Evolutionary conservation across 2,113 vertebrate species (phyloP), one percentile per base, ranked within the genome.

Genomic region (Vombatus ursinus): DNA sequence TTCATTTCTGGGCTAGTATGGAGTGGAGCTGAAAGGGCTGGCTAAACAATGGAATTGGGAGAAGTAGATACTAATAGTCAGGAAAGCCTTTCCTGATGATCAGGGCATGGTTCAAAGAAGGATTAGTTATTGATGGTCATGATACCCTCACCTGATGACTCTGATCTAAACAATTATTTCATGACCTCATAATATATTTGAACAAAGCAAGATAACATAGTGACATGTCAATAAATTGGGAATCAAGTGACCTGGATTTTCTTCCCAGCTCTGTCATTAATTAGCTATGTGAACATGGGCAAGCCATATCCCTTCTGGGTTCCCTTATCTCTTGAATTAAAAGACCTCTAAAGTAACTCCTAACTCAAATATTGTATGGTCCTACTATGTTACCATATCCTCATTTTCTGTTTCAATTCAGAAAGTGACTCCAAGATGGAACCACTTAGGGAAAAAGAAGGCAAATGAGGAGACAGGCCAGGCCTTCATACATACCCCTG

Each of bases 1-100:
- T 77, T 77, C 19, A 6, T 8, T 12, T 84, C 12, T 44, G n/a
- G 19, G 19, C 37, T 84, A n/a, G 31, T 84, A 84, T 44, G 0
- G 31, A 84, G 7, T 0, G 1, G 54, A 90, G 26, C 25, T 12
- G 8, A n/a, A 31, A 4, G 54, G 31, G 48, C 51, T 3, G 0
- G 47, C 10, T 0, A 8, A 28, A 11, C 0, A 0, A 49, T 47
- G 24, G 1, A 7, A 25, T 90, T 3, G 22, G 8, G 52, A 26
- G 19, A 31, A 23, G 11, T 37, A 52, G 92, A 23, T 52, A 31
- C 25, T 9, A 8, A 54, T 2, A 24, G 57, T 47, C 51, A 11
- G 1, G 6, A 52, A 52, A 47, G 49, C 16, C 57, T 26, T 57
- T 28, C 47, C 28, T 22, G 90, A 95, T 68, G 14, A 52, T 92